Evolutionary conservation across 2,888 invertebrate genomes (phyloP), one percentile per base, ranked within the genome.

Genomic region (Agriotes lineatus): DNA sequence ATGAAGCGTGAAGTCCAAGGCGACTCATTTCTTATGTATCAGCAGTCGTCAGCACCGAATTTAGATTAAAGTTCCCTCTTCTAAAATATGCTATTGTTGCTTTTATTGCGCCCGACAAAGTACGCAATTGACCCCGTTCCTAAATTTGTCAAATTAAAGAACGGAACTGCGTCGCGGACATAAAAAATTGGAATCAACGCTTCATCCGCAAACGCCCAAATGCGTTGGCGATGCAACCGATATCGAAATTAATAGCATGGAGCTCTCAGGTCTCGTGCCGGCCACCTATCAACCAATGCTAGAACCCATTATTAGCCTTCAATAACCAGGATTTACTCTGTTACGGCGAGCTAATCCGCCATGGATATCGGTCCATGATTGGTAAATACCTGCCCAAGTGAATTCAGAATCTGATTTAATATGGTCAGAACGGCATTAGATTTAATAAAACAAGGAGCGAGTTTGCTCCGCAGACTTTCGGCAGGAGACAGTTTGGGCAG

Each of bases 1-100:
- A 57, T 57, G 39, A 20, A 57, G 39, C 39, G 39, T 39, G 22
- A 18, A 57, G 39, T 57, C 57, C 57, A 37, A 57, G 57, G 35
- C 57, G 57, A 57, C 39, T 57, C 57, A 57, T 57, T 57, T 57
- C 57, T 57, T 57, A 57, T 57, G 57, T 57, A 57, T 57, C 57
- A 57, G 37, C 57, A 57, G 57, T 57, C 57, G 57, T 39, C 39
- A 57, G 57, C 57, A 57, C 39, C 57, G 39, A 57, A 57, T 57
- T 57, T 35, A 42, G 33, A 57, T 57, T 57, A 57, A 57, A 57
- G 57, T 57, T 39, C 7, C 37, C n/a, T 57, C 57, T 57, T 57
- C 57, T 39, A 57, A 57, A 57, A 57, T 57, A 57, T 57, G 57
- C 57, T 57, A 57, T 57, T 57, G 57, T 35, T 57, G 37, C 20